A percentile compares a stretch with the other conserved stretches of the same genome.
These are phyloP conservation scores for Scrobipalpa atriplicella DNA, from an alignment of 2,888 invertebrate genomes.

Conservation along the genomic window DNA sequence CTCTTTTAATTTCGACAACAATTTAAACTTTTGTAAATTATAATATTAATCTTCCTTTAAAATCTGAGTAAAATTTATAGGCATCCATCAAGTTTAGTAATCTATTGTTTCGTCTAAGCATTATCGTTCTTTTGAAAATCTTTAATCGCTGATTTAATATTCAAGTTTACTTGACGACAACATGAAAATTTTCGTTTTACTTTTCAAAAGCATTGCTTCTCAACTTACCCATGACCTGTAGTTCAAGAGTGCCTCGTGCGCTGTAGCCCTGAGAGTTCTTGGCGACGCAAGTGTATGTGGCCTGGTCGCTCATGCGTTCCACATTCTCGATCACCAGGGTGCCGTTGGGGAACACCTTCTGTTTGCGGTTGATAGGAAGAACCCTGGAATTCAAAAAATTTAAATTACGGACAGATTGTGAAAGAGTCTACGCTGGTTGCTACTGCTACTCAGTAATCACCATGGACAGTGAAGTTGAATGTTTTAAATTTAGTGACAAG, in stretches of 20 bases:
- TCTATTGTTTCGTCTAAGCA: too few species aligned
- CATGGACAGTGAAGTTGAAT: too few species aligned
- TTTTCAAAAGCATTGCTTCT: background rate
- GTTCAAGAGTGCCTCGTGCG: conserved; percentile 93
- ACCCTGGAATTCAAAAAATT: conserved; percentile 76
- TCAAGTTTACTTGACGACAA: background rate
- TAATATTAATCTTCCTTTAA: too few species aligned
- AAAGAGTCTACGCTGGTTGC: too few species aligned
- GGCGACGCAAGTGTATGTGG: conserved; percentile 96
- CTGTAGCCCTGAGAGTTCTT: conserved; percentile 95
- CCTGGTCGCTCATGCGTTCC: conserved; percentile 95
- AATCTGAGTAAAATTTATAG: too few species aligned
- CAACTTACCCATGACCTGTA: conserved; percentile 98
- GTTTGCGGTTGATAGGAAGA: conserved; percentile 96
- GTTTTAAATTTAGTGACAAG: too few species aligned
- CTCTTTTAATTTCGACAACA: background rate
- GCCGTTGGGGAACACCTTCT: conserved; percentile 96
- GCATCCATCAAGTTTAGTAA: too few species aligned
- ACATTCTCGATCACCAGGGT: conserved; percentile 97
- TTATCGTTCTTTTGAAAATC: too few species aligned
- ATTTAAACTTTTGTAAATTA: too few species aligned
- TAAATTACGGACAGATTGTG: background rate
- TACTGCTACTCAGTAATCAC: too few species aligned
- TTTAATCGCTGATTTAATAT: too few species aligned
- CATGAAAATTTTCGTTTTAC: background rate